A percentile compares a stretch with the other conserved stretches of the same genome.
Evolutionary conservation across 2,888 invertebrate genomes (phyloP).

Genomic region (Rhamnusium bicolor): DNA sequence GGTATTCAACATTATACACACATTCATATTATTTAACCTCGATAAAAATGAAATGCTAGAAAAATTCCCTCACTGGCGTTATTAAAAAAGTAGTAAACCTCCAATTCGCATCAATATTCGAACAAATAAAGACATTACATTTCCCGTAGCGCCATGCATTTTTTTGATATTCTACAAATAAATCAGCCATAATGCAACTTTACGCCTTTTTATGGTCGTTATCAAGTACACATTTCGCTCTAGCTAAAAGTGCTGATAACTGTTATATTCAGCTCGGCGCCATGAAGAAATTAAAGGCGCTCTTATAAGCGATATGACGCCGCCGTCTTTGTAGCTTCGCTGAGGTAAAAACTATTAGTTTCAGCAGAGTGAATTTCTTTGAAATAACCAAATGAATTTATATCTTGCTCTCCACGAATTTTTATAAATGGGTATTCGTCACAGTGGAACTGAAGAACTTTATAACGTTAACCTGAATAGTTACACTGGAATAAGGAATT

Average conservation of each 20-base stretch:
- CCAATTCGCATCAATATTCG: background rate
- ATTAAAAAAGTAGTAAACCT: background rate
- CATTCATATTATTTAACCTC: too few relatives aligned
- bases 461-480: background rate
- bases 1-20: too few relatives aligned
- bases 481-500: too few relatives aligned
- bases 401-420: background rate
- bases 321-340: slow-evolving; percentile 7
- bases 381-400: background rate
- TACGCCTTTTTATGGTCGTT: slow-evolving; percentile 8
- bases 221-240: slow-evolving; percentile 19
- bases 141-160: background rate
- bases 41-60: too few relatives aligned
- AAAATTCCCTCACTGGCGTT: too few relatives aligned
- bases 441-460: background rate
- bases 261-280: slow-evolving; percentile 18
- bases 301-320: slow-evolving; percentile 3
- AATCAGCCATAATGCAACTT: slow-evolving; percentile 21
- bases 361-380: background rate
- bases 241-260: slow-evolving; percentile 14
- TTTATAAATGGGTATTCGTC: background rate
- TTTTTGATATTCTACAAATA: slow-evolving; percentile 12
- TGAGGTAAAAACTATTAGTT: slow-evolving; percentile 13
- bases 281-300: slow-evolving; percentile 2
- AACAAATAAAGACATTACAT: slow-evolving; percentile 13